Evolutionary conservation across 2,888 invertebrate genomes (phyloP), one percentile per base, ranked within the genome.

Genomic region (Punctoribates punctum): DNA sequence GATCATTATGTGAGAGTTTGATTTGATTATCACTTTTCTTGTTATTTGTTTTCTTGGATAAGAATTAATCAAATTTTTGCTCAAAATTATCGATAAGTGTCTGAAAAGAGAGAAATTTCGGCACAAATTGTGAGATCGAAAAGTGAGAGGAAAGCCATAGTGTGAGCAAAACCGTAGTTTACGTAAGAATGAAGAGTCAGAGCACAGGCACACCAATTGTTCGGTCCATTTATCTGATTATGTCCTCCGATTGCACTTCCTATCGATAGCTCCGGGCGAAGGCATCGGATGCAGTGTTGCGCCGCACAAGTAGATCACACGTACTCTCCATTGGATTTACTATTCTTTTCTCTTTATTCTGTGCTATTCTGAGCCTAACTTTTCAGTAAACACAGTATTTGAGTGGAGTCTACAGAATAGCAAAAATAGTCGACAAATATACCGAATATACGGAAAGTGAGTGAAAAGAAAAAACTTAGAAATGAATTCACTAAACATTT

Each of bases 191-290:
- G 23, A n/a, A 60, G 13, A 51, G 51, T 51, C 20, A 42, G 42
- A 9, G 20, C 51, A 51, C 51, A 51, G n/a, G n/a, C 2, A 51
- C 20, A 20, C 8, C 54, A 25, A 60, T 67, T 67, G 34, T 67
- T 67, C n/a, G 65, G 65, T 34, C 65, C 25, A 67, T 67, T 67
- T 29, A 67, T 67, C 65, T 38, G 34, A 67, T 67, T 67, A 67
- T 67, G 34, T 34, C 65, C n/a, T 67, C 15, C 65, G 20, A 67
- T 67, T 67, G 65, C 13, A 27, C 29, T 38, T 13, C 20, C 25
- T 34, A 34, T 67, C 34, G 65, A 67, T 20, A 67, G 65, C 65
- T 38, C n/a, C 38, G 27, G 11, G 42, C 8, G 4, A 42, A 9
- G 4, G 42, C 8, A 42, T 42, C 11, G 42, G 42, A 42, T 42